These are phyloP conservation scores for Apolygus lucorum DNA, from an alignment of 1,140 invertebrate genomes.

Conservation along the genomic window DNA sequence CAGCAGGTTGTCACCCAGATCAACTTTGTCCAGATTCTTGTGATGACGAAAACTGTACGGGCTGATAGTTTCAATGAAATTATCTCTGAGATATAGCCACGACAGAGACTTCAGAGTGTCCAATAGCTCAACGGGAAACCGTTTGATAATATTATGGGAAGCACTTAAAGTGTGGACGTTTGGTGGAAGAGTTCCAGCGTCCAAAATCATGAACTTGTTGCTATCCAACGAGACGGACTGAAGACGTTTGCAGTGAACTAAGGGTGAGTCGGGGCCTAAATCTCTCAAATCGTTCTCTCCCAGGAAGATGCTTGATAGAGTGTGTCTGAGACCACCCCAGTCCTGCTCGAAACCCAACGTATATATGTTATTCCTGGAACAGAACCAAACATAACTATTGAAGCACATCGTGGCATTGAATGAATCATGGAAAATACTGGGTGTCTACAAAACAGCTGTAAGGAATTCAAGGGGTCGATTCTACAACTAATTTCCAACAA, in stretches of 20 bases:
- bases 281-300: slow-evolving; percentile 69
- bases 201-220: slow-evolving; percentile 56
- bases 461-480: too few species aligned
- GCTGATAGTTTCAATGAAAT: slow-evolving; percentile 59
- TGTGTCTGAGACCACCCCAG: slow-evolving; percentile 64
- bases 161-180: slow-evolving; percentile 62
- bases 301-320: slow-evolving; percentile 65
- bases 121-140: slow-evolving; percentile 44
- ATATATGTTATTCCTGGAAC: slow-evolving; percentile 50
- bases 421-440: neutral
- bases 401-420: too few species aligned
- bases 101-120: slow-evolving; percentile 14
- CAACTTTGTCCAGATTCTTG: slow-evolving; percentile 64
- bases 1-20: slow-evolving; percentile 72
- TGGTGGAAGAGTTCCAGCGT: slow-evolving; percentile 49
- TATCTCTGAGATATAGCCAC: slow-evolving; percentile 67
- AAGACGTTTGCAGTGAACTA: slow-evolving; percentile 51
- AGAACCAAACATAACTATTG: slow-evolving; percentile 9
- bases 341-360: slow-evolving; percentile 52
- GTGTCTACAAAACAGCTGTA: too few species aligned
- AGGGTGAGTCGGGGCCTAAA: slow-evolving; percentile 39
- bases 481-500: too few species aligned
- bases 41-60: slow-evolving; percentile 47
- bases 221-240: slow-evolving; percentile 63
- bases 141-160: slow-evolving; percentile 60